Conservation (phyloP, 2,113 vertebrate genomes). For the Equus przewalskii region DNA sequence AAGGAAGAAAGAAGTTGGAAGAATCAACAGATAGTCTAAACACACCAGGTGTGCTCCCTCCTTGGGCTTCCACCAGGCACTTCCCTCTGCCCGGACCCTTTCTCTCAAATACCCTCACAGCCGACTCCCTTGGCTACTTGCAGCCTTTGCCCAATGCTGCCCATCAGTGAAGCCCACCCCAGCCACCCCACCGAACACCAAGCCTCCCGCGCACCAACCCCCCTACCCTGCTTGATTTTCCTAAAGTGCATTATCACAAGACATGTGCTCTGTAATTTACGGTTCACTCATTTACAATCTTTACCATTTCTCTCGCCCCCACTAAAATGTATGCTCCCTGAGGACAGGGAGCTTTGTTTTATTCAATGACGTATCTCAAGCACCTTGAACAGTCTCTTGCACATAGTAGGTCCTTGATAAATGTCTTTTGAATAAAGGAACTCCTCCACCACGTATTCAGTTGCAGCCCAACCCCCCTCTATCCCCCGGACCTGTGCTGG, state of each 20-base stretch:
- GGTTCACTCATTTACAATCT: neutral
- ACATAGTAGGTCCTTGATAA: neutral
- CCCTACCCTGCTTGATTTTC: neutral
- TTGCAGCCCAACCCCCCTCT: neutral
- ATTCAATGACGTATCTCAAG: neutral
- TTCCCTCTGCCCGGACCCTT: neutral
- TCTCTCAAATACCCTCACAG: neutral
- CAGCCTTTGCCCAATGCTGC: neutral
- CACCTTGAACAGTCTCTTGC: neutral
- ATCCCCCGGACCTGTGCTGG: neutral
- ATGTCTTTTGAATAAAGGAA: neutral
- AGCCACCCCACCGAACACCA: neutral
- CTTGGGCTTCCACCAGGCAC: neutral
- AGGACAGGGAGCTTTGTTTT: neutral
- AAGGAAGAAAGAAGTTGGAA: neutral
- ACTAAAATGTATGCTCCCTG: neutral
- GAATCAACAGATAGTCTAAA: neutral
- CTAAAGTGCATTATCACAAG: neutral
- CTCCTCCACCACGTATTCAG: neutral
- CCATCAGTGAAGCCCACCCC: too few species aligned
- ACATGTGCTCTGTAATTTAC: neutral
- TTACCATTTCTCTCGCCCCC: neutral
- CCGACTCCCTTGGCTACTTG: neutral
- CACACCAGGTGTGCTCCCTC: neutral
- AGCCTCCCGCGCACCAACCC: neutral